Evolutionary conservation across 2,113 vertebrate species (phyloP).

Genomic region (Neodon shergylaensis): DNA sequence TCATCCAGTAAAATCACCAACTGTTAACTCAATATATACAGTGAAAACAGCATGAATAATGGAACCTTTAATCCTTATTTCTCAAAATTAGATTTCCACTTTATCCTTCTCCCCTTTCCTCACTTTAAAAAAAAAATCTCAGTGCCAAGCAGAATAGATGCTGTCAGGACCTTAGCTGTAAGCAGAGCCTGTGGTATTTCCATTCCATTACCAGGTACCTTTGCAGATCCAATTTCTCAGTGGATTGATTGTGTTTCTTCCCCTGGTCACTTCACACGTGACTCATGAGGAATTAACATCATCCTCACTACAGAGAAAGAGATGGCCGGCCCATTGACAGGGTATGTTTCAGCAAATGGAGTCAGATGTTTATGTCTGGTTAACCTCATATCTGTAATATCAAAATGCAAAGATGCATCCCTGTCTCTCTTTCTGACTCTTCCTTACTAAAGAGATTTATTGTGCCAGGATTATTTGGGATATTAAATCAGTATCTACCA

Average conservation of each 20-base stretch:
- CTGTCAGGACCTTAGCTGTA: slow-evolving; percentile 65
- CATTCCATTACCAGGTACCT: slow-evolving; percentile 56
- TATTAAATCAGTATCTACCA: slow-evolving; percentile 74
- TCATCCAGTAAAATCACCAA: slow-evolving; percentile 86
- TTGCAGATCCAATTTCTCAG: slow-evolving; percentile 71
- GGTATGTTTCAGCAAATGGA: slow-evolving; percentile 72
- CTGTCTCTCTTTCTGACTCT: slow-evolving; percentile 73
- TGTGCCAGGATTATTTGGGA: slow-evolving; percentile 73
- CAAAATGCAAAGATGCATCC: slow-evolving; percentile 77
- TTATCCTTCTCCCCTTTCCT: slow-evolving; percentile 81
- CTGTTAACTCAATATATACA: slow-evolving; percentile 84
- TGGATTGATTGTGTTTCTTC: slow-evolving; percentile 80
- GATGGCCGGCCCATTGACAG: not conserved
- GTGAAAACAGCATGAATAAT: slow-evolving; percentile 85
- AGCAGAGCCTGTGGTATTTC: slow-evolving; percentile 73
- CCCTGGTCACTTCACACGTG: slow-evolving; percentile 75
- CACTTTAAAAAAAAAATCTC: slow-evolving; percentile 77
- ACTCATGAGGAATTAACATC: slow-evolving; percentile 81
- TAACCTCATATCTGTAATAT: slow-evolving; percentile 66
- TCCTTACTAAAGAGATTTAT: slow-evolving; percentile 78
- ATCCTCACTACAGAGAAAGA: slow-evolving; percentile 74
- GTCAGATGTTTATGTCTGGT: slow-evolving; percentile 59
- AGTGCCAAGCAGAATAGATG: slow-evolving; percentile 53
- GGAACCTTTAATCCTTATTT: slow-evolving; percentile 88
- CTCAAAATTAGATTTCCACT: slow-evolving; percentile 87